Evolutionary conservation across 2,113 vertebrate genomes (phyloP), one percentile per base, ranked within the genome.

Genomic region (Brachionichthys hirsutus): DNA sequence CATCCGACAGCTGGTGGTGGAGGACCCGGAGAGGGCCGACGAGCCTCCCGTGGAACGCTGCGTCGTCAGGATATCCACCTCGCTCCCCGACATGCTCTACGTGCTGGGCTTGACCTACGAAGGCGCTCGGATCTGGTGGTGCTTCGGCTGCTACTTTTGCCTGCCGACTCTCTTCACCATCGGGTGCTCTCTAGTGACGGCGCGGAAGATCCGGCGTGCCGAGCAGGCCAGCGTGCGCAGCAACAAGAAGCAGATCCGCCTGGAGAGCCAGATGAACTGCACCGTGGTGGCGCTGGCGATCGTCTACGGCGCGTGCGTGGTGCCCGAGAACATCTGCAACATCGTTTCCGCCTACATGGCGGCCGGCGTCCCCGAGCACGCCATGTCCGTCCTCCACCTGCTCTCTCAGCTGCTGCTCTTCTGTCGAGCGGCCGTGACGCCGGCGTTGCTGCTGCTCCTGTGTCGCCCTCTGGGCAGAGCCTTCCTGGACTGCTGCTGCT

Each of bases 241-340:
- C 62, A 97, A 95, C 81, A 98, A 97, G 89, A 92, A 97, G 54
- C 97, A 98, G 74, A 96, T 98, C 49, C 94, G 96, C 2, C 89
- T 98, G 16, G 97, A 99, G 80, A 96, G 97, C 82, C 97, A 98
- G 87, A 98, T 99, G 96, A 99, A 98, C 90, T 98, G 97, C 73
- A 97, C 97, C 0, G 97, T 99, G 0, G 97, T 99, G 75, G 97
- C 97, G 2, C 72, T 99, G 80, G 97, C 97, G 54, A 98, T 98
- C 65, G 92, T 98, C 1, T 98, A 99, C 30, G 97, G 95, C 0
- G 95, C 96, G 17, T 99, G 97, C 63, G 93, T 98, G 40, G 95
- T 98, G 66, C 97, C 97, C 0, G 97, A 98, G 88, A 99, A 98
- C 55, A 95, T 98, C 78, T 98, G 96, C 92, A 98, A 98, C 78